Evolutionary conservation across 2,113 vertebrate species (phyloP), one percentile per base, ranked within the genome.

Genomic region (Platanista minor): DNA sequence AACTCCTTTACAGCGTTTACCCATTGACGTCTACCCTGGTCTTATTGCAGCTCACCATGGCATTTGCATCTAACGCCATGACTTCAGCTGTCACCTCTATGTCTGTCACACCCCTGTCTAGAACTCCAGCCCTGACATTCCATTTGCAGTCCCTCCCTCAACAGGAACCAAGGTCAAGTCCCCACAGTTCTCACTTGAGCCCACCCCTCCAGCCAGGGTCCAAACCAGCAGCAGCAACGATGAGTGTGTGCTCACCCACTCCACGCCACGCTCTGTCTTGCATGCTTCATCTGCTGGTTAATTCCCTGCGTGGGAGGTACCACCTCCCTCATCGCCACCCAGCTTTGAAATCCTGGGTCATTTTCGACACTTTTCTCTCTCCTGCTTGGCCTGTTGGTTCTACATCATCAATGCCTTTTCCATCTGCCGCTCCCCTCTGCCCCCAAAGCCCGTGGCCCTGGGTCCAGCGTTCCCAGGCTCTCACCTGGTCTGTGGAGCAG

Each of bases 1-100:
- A 2, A 12, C 39, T 36, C 8, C 67, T 81, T 31, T 2, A 12
- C 4, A 0, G 5, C 0, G 2, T 29, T 13, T 74, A 43, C 36
- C 54, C 21, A 4, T 11, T 46, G 10, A 6, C 5, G 6, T 33
- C 31, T 15, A n/a, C 8, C 14, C 7, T 67, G n/a, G 61, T 23
- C 9, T 15, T 33, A 46, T 12, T 11, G 10, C 29, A 72, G 75
- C 74, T 83, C 6, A 0, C 23, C 52, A 67, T 61, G n/a, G 13
- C 72, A 43, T 49, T 29, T n/a, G 59, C 17, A 49, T 13, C 75
- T 54, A 36, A 27, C 11, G 15, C 18, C 21, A 25, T 6, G 11
- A 36, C 49, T 36, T n/a, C n/a, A 15, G 46, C 4, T 9, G 18
- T 59, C 39, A 57, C 39, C 36, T 49, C 18, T 21, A 4, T 3